phyloP scores from a whole-genome alignment of 2,888 invertebrate species.

The Drosophila crucigera region DNA sequence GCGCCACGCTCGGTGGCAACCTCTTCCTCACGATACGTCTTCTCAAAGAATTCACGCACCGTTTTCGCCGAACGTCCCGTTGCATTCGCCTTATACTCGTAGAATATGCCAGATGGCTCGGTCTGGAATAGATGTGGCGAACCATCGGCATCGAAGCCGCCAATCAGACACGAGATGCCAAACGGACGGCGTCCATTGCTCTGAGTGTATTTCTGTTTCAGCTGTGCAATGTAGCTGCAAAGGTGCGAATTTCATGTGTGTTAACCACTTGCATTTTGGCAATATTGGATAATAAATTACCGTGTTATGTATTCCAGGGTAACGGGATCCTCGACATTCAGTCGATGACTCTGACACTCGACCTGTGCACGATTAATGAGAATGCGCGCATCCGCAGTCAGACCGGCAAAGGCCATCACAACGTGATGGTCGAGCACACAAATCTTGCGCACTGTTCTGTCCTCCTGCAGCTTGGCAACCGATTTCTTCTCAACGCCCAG shows the following conservation, averaged over 20 bases:
- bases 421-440: constrained; percentile 99
- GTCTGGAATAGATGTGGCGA: constrained; percentile 98
- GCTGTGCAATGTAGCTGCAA: constrained; percentile 88
- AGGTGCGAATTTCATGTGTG: not conserved
- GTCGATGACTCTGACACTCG: constrained; percentile 99
- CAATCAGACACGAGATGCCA: constrained; percentile 98
- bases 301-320: constrained; percentile 98
- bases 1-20: constrained; percentile 92
- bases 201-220: constrained; percentile 99
- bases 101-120: constrained; percentile 99
- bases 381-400: constrained; percentile 99
- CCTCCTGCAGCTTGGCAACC: constrained; percentile 99
- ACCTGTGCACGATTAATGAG: constrained; percentile 98
- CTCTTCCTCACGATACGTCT: constrained; percentile 96
- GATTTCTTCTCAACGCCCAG: constrained; percentile 99
- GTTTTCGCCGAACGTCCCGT: constrained; percentile 99
- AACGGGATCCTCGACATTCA: constrained; percentile 99
- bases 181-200: constrained; percentile 99
- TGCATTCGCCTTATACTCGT: constrained; percentile 99
- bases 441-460: constrained; percentile 98
- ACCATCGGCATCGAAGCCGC: constrained; percentile 99
- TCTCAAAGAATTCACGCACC: constrained; percentile 98
- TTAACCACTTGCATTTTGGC: not conserved
- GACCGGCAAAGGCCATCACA: constrained; percentile 99
- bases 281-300: constrained; percentile 50